Evolutionary conservation across 2,113 vertebrate species (phyloP).

Genomic region (Entomyzon cyanotis): DNA sequence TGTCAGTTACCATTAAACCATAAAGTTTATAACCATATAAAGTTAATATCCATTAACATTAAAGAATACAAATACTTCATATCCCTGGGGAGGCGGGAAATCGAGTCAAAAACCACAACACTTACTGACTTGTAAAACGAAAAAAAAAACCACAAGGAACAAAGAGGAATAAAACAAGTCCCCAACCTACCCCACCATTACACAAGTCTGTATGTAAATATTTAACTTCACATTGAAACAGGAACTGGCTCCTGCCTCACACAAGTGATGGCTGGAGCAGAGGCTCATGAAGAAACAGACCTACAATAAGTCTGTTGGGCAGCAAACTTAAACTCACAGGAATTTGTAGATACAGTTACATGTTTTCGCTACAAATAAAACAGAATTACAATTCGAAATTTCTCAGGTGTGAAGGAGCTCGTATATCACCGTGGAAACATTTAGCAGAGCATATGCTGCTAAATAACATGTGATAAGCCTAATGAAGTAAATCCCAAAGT

Average conservation of each 20-base stretch:
- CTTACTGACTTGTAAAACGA: neutral
- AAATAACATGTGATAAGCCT: neutral
- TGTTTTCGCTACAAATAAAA: neutral
- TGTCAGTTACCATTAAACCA: neutral
- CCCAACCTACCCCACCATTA: neutral
- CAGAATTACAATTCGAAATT: neutral
- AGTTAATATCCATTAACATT: neutral
- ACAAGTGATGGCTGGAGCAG: neutral
- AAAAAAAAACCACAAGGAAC: neutral
- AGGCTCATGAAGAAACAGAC: neutral
- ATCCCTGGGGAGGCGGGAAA: neutral
- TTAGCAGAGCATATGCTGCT: neutral
- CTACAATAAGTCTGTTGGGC: neutral
- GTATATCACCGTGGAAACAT: neutral
- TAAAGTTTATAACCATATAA: neutral
- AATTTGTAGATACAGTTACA: neutral
- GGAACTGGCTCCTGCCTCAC: neutral
- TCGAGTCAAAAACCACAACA: neutral
- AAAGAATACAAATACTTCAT: neutral
- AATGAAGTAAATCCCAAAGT: conserved; percentile 31
- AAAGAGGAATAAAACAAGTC: neutral
- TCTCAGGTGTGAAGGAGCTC: neutral
- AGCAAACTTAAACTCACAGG: neutral
- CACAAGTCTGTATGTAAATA: neutral
- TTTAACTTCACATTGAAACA: neutral